phyloP scores from a whole-genome alignment of 1,140 invertebrate genomes.

The Apis laboriosa region DNA sequence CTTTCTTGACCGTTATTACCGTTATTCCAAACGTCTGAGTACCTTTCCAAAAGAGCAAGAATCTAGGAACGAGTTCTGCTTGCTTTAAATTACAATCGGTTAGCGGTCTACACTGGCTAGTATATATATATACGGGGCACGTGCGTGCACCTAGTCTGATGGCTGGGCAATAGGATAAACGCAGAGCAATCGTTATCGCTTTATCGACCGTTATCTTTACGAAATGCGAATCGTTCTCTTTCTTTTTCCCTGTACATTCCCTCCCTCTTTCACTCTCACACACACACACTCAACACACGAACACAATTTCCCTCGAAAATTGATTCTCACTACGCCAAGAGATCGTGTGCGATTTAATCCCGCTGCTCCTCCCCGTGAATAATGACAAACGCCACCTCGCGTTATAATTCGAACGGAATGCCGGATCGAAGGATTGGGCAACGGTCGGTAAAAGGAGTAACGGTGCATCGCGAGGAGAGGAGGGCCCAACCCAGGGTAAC shows the following conservation, averaged over 20 bases:
- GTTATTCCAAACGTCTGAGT: slow-evolving; percentile 71
- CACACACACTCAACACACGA: too few species aligned
- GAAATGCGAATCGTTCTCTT: background rate
- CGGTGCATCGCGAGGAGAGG: slow-evolving; percentile 72
- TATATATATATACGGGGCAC: background rate
- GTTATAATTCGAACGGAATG: slow-evolving; percentile 65
- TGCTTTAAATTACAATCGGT: slow-evolving; percentile 67
- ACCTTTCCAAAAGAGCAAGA: slow-evolving; percentile 76
- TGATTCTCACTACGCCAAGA: background rate
- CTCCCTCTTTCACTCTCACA: background rate
- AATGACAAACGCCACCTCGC: slow-evolving; percentile 32
- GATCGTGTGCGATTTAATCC: background rate
- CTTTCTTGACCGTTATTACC: slow-evolving; percentile 75
- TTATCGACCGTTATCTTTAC: background rate
- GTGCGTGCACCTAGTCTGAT: slow-evolving; percentile 3
- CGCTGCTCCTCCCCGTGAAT: too few species aligned
- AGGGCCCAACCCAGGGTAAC: slow-evolving; percentile 66
- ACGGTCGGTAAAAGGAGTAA: slow-evolving; percentile 63
- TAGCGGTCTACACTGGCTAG: slow-evolving; percentile 7
- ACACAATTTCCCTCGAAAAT: too few species aligned
- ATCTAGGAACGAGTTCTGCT: slow-evolving; percentile 74
- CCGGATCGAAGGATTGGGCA: slow-evolving; percentile 63
- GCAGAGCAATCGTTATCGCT: slow-evolving; percentile 11
- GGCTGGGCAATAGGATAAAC: background rate
- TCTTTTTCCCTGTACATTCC: background rate